These are phyloP conservation scores for Melanerpes aurifrons DNA, from an alignment of 2,113 vertebrate genomes.

Conservation along the genomic window DNA sequence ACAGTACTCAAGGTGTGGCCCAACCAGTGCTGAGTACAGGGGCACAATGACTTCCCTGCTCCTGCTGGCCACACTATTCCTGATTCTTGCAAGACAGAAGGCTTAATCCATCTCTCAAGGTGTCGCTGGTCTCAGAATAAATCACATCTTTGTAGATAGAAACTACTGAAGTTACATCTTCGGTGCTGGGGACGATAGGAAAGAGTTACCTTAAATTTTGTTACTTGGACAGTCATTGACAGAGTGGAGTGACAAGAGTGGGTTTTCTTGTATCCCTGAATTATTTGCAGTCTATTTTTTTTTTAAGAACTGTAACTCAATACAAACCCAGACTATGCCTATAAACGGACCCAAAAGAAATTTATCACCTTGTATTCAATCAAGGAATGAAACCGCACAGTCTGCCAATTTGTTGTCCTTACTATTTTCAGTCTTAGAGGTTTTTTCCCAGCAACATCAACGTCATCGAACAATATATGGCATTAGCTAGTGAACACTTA, in stretches of 20 bases:
- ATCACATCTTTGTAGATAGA: background rate
- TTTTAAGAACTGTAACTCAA: constrained; percentile 2
- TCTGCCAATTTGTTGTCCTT: background rate
- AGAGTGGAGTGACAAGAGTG: background rate
- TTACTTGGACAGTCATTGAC: background rate
- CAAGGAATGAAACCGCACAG: background rate
- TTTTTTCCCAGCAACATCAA: background rate
- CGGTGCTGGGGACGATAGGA: background rate
- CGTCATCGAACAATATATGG: background rate
- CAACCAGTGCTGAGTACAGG: too few relatives aligned
- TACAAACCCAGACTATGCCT: constrained; percentile 2
- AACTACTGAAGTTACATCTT: background rate
- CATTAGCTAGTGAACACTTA: background rate
- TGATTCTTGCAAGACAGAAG: background rate
- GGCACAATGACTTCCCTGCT: too few relatives aligned
- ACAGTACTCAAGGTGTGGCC: too few relatives aligned
- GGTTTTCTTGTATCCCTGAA: background rate
- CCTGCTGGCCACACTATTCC: too few relatives aligned
- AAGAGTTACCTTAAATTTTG: background rate
- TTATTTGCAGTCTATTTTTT: background rate
- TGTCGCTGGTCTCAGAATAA: background rate
- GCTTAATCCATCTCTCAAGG: background rate
- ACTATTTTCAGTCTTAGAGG: background rate
- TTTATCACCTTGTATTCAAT: background rate
- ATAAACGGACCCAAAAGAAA: constrained; percentile 11